phyloP scores from a whole-genome alignment of 1,140 invertebrate species.

The Eubasilissa regina region DNA sequence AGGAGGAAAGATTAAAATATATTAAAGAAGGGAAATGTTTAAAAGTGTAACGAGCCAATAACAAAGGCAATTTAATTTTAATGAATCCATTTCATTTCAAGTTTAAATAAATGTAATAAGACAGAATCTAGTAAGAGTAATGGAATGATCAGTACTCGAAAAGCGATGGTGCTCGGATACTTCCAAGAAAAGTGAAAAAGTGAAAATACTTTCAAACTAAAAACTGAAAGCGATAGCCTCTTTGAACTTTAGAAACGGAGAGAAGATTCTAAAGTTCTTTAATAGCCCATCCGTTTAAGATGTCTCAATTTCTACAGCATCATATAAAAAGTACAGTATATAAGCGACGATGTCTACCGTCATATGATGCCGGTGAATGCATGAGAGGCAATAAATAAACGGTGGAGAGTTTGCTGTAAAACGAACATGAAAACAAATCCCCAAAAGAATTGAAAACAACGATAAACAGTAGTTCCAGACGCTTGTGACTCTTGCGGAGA shows the following conservation, averaged over 20 bases:
- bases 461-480: constrained; percentile 58
- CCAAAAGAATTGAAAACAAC: constrained; percentile 60
- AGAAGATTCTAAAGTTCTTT: constrained; percentile 51
- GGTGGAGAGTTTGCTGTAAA: constrained; percentile 39
- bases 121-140: constrained; percentile 32
- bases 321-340: not conserved
- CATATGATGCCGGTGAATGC: constrained; percentile 53
- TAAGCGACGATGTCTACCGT: constrained; percentile 8
- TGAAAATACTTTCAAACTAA: constrained; percentile 33
- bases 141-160: not conserved
- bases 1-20: not conserved
- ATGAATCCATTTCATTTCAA: not conserved
- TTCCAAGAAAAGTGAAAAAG: constrained; percentile 11
- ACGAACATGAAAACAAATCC: constrained; percentile 34
- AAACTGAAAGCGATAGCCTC: constrained; percentile 49
- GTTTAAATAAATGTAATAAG: constrained; percentile 49
- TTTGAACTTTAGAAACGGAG: constrained; percentile 41
- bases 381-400: constrained; percentile 53
- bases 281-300: constrained; percentile 58
- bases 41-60: not conserved
- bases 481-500: constrained; percentile 29
- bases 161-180: too few species aligned
- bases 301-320: constrained; percentile 54
- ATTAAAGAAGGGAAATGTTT: not conserved
- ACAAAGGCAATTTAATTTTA: constrained; percentile 3